Evolutionary conservation across 2,888 invertebrate species (phyloP).

Genomic region (Drosophila paracracens): DNA sequence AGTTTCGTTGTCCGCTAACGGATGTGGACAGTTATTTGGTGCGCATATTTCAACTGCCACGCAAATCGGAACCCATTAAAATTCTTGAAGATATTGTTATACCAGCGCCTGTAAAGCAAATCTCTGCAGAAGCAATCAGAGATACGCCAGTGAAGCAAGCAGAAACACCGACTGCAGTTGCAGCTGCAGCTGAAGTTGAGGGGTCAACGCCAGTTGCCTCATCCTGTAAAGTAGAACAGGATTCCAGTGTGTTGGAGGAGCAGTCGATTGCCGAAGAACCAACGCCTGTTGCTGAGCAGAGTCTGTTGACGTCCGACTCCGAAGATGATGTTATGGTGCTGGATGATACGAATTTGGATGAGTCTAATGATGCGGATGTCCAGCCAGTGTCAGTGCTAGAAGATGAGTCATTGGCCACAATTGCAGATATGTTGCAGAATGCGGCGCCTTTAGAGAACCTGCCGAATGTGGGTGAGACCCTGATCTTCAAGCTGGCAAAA

Average conservation of each 20-base stretch:
- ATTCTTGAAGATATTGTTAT: conserved; percentile 62
- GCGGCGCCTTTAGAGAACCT: conserved; percentile 35
- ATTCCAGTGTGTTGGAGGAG: neutral
- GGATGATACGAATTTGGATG: conserved; percentile 60
- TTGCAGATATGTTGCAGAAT: conserved; percentile 45
- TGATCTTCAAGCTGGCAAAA: conserved; percentile 60
- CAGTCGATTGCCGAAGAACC: neutral
- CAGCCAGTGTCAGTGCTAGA: conserved; percentile 14
- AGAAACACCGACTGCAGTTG: neutral
- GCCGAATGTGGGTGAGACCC: conserved; percentile 53
- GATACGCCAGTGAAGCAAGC: neutral
- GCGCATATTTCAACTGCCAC: conserved; percentile 52
- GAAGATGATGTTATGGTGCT: conserved; percentile 69
- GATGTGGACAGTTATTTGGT: conserved; percentile 19
- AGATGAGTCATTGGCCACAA: conserved; percentile 11
- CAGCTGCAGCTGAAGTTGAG: neutral
- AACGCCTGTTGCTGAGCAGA: conserved; percentile 22
- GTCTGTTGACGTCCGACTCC: conserved; percentile 50
- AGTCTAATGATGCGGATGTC: conserved; percentile 44
- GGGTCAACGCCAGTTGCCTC: neutral
- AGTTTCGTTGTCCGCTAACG: conserved; percentile 45
- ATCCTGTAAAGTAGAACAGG: neutral
- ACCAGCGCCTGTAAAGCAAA: neutral
- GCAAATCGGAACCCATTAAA: conserved; percentile 14
- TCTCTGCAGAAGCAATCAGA: neutral